These are phyloP conservation scores for Papilio polyxenes DNA, from an alignment of 1,140 invertebrate genomes.

Conservation along the genomic window DNA sequence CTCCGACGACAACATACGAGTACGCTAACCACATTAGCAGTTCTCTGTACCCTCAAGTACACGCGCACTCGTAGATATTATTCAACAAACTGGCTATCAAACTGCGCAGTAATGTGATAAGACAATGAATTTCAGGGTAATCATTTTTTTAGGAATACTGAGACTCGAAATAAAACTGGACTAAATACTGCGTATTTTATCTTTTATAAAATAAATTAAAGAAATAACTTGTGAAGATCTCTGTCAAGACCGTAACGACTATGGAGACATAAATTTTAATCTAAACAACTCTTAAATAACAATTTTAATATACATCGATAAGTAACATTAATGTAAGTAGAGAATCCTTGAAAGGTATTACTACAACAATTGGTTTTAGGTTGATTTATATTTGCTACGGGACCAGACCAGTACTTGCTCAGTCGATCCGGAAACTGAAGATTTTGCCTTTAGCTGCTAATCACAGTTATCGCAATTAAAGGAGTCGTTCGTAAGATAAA, in stretches of 20 bases:
- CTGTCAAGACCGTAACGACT: background rate
- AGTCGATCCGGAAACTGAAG: slow-evolving; percentile 18
- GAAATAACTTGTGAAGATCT: background rate
- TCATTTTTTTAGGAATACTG: background rate
- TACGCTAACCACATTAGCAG: slow-evolving; percentile 13
- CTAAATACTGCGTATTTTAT: background rate
- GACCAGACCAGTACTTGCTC: background rate
- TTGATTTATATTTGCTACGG: background rate
- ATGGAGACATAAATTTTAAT: background rate
- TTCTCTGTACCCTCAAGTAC: background rate
- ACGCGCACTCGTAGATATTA: background rate
- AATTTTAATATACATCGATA: background rate
- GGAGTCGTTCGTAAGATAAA: slow-evolving; percentile 53
- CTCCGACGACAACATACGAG: background rate
- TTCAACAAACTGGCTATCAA: background rate
- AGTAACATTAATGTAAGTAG: background rate
- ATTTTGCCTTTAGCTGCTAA: slow-evolving; percentile 17
- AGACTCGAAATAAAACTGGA: background rate
- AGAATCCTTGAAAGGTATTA: background rate
- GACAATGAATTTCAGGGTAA: background rate
- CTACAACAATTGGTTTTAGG: no score
- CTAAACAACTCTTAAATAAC: background rate
- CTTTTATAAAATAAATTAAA: background rate
- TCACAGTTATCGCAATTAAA: slow-evolving; percentile 47
- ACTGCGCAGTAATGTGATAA: slow-evolving; percentile 25